These are phyloP conservation scores for Lycaon pictus DNA, from an alignment of 2,113 vertebrate genomes.

Conservation along the genomic window DNA sequence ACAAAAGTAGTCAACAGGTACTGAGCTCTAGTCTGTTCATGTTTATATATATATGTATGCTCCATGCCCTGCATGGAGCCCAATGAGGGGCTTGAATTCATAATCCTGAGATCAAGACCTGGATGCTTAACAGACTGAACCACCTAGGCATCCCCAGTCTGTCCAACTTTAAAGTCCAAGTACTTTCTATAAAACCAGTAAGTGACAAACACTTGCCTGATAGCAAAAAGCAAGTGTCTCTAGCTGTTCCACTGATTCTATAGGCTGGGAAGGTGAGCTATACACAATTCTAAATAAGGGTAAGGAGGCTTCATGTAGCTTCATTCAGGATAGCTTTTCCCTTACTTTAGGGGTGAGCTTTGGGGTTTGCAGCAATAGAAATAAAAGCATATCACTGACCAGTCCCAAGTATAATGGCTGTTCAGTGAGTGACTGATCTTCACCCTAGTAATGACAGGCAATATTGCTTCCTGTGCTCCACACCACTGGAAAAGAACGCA, in stretches of 20 bases:
- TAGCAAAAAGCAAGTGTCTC: background rate
- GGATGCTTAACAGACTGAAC: background rate
- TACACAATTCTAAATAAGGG: background rate
- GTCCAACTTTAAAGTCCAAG: background rate
- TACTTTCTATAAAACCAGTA: constrained; percentile 29
- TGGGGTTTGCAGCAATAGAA: background rate
- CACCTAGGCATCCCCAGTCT: background rate
- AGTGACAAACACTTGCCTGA: background rate
- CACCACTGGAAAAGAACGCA: background rate
- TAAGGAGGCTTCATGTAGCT: background rate
- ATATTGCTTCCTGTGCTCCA: background rate
- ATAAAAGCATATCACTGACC: background rate
- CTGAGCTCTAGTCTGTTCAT: background rate
- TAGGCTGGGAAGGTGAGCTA: background rate
- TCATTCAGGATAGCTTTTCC: background rate
- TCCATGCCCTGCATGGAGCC: background rate
- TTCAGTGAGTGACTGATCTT: background rate
- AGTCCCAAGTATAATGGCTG: background rate
- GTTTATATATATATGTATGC: background rate
- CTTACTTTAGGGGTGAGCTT: constrained; percentile 11
- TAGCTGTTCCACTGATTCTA: background rate
- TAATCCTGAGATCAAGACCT: background rate
- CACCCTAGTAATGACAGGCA: background rate
- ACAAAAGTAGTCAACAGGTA: background rate
- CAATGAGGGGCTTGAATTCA: background rate